phyloP scores from a whole-genome alignment of 1,140 invertebrate species.

The Leptinotarsa lineolata region DNA sequence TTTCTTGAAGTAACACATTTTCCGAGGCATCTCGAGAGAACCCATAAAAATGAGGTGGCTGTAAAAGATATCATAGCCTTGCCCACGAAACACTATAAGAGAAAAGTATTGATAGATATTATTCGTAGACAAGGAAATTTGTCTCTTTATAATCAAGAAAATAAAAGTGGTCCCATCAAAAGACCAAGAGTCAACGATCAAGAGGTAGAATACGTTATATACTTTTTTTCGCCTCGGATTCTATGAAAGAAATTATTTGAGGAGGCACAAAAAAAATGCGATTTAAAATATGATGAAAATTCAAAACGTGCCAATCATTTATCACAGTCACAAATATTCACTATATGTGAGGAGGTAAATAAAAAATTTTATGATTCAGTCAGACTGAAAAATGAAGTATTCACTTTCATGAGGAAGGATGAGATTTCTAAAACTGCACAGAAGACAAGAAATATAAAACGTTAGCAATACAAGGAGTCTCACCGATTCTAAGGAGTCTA shows the following conservation, averaged over 20 bases:
- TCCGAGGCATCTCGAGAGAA: conserved; percentile 34
- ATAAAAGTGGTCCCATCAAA: conserved; percentile 31
- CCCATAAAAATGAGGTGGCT: conserved; percentile 32
- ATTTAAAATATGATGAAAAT: conserved; percentile 23
- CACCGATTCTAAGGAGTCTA: no score
- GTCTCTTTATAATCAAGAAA: background rate
- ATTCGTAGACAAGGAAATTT: conserved; percentile 34
- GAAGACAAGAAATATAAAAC: no score
- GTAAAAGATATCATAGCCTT: conserved; percentile 31
- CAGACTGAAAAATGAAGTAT: conserved; percentile 35
- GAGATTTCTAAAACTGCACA: conserved; percentile 32
- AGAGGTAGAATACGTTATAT: background rate
- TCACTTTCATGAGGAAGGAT: conserved; percentile 36
- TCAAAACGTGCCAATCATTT: conserved; percentile 31
- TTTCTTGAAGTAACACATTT: conserved; percentile 37
- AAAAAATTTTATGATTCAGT: conserved; percentile 26
- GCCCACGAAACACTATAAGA: conserved; percentile 27
- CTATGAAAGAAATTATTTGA: background rate
- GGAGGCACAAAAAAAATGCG: conserved; percentile 14
- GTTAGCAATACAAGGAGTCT: no score
- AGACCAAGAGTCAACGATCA: no score
- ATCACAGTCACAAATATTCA: conserved; percentile 30
- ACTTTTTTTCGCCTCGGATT: background rate
- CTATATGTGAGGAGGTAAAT: conserved; percentile 23
- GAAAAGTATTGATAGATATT: conserved; percentile 27